Evolutionary conservation across 2,113 vertebrate species (phyloP).

Genomic region (Semicossyphus pulcher): DNA sequence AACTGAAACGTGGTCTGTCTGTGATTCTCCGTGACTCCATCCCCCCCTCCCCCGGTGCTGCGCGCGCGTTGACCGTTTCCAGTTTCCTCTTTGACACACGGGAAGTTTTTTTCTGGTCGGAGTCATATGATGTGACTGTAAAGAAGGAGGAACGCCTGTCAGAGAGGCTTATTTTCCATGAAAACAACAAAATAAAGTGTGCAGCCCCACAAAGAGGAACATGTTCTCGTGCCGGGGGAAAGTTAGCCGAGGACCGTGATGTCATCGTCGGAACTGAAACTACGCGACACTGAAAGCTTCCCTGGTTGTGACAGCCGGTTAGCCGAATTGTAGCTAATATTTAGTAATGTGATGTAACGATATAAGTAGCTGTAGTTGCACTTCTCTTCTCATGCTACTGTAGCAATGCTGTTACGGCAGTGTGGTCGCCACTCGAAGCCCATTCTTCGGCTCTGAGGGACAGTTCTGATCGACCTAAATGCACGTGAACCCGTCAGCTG

Average conservation of each 20-base stretch:
- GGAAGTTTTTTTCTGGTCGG: slow-evolving; percentile 34
- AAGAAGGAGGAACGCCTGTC: slow-evolving; percentile 57
- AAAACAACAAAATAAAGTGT: slow-evolving; percentile 13
- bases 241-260: slow-evolving; percentile 22
- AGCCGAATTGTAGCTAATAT: background rate
- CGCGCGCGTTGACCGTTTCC: background rate
- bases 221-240: background rate
- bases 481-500: slow-evolving; percentile 16
- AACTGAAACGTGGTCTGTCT: too few relatives aligned
- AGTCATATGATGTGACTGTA: slow-evolving; percentile 74
- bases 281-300: slow-evolving; percentile 19
- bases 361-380: background rate
- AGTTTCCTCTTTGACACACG: slow-evolving; percentile 30
- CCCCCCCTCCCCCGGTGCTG: background rate
- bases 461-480: slow-evolving; percentile 1
- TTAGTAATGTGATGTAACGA: background rate
- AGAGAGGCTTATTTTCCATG: background rate
- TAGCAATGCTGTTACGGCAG: background rate
- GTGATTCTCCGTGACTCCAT: too few relatives aligned
- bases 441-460: background rate
- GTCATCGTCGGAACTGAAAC: slow-evolving; percentile 48
- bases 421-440: background rate
- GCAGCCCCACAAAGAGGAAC: slow-evolving; percentile 24
- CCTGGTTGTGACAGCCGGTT: background rate
- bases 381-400: background rate